Base-by-base conservation (phyloP, 2,113 vertebrate genomes). In the Anhinga rufa region DNA sequence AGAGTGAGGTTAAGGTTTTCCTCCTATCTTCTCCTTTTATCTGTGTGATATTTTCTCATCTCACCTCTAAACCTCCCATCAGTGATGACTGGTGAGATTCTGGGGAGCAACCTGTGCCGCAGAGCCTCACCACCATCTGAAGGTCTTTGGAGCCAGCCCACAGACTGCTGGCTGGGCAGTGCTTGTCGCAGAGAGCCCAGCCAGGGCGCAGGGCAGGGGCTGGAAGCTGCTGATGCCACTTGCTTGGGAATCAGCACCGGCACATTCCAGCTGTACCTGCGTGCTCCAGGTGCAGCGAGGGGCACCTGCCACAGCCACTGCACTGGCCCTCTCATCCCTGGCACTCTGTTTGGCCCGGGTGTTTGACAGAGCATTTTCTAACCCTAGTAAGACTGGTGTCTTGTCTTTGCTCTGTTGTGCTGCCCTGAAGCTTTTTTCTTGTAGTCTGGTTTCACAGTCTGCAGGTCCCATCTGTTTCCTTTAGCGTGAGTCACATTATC, bases 1-100 rank as follows among this genome's bases (percentile, higher is more conserved):
- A 96, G 95, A 96, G 94, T 52, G 88, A 95, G 96, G 94, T 92
- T 92, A 88, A 95, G 93, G 88, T 95, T 94, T 96, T 96, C 61
- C 88, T 97, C 69, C 93, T 88, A 22, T 89, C 90, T 95, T 88
- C 95, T 85, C 92, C 82, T 97, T 97, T 95, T 87, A 93, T 93
- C 90, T 95, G 87, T 85, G 90, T 88, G 85, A 68, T 95, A 91
- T 92, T 97, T 97, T 93, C 92, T 97, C 88, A 93, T 93, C 92
- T 97, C 16, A 21, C 88, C 96, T 96, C 93, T 22, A 91, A 94
- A 82, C 77, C 79, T 64, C 82, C 92, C 44, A 14, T 69, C 92
- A 91, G 97, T 57, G 7, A 54, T 15, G 72, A 16, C 80, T n/a
- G 93, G 29, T 34, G 94, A 93, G 90, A 84, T 79, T 90, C 90